Evolutionary conservation across 2,888 invertebrate genomes (phyloP).

Genomic region (Sarcophaga variegata): DNA sequence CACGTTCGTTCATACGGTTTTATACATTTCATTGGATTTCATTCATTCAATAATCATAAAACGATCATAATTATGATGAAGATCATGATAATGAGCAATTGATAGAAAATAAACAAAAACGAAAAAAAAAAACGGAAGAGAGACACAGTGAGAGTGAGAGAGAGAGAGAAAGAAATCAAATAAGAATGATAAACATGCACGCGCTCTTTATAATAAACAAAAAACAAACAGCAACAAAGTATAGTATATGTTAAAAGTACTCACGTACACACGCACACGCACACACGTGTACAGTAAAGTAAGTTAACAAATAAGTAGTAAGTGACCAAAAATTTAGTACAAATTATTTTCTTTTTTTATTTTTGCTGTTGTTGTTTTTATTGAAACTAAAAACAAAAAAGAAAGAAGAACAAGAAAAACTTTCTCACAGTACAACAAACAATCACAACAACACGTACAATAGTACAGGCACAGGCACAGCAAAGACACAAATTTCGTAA

Average conservation of each 20-base stretch:
- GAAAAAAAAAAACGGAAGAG: slow-evolving; percentile 31
- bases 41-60: slow-evolving; percentile 57
- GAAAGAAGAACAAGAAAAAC: too few species aligned
- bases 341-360: background rate
- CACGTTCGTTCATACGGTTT: slow-evolving; percentile 5
- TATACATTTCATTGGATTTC: slow-evolving; percentile 43
- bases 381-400: too few species aligned
- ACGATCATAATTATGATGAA: slow-evolving; percentile 22
- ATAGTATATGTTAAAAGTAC: too few species aligned
- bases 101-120: slow-evolving; percentile 44
- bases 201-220: slow-evolving; percentile 12
- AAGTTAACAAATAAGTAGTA: too few species aligned
- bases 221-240: too few species aligned
- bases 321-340: background rate
- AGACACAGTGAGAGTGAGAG: background rate
- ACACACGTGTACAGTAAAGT: too few species aligned
- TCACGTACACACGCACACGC: too few species aligned
- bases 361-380: too few species aligned
- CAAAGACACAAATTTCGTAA: too few species aligned
- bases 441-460: too few species aligned
- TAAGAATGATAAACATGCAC: background rate
- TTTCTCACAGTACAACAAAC: too few species aligned
- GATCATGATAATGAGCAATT: slow-evolving; percentile 41
- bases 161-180: background rate
- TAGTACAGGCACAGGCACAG: too few species aligned